Conservation (phyloP, 1,140 invertebrate species). For the Aradophagus sp. region DNA sequence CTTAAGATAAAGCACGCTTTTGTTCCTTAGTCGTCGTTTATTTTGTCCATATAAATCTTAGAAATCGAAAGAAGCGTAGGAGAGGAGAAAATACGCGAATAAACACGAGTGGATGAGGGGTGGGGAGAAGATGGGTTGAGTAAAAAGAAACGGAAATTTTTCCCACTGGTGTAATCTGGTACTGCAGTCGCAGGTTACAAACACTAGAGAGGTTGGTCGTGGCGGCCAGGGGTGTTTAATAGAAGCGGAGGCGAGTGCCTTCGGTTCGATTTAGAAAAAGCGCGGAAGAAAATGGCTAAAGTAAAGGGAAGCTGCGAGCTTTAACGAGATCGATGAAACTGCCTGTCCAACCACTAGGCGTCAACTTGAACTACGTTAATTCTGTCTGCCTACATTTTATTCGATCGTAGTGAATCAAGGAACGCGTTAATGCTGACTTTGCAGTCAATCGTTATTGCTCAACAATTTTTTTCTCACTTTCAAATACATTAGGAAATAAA, state of each 20-base stretch:
- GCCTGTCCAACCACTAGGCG: slow-evolving; percentile 39
- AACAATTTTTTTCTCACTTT: no score
- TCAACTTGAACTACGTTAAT: slow-evolving; percentile 30
- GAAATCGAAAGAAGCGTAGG: slow-evolving; percentile 17
- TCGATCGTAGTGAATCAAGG: slow-evolving; percentile 9
- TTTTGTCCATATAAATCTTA: slow-evolving; percentile 14
- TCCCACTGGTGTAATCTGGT: slow-evolving; percentile 62
- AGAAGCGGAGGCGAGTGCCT: slow-evolving; percentile 36
- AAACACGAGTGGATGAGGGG: slow-evolving; percentile 31
- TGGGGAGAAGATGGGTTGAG: no score
- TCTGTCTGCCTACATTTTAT: slow-evolving; percentile 30
- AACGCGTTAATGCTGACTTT: not conserved
- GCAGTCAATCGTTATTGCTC: not conserved
- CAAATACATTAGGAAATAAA: no score
- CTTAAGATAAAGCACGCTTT: not conserved
- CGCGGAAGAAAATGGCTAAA: slow-evolving; percentile 57
- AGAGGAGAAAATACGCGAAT: slow-evolving; percentile 24
- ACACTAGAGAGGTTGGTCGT: slow-evolving; percentile 35
- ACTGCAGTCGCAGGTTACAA: slow-evolving; percentile 52
- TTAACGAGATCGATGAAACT: slow-evolving; percentile 69
- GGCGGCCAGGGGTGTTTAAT: slow-evolving; percentile 33
- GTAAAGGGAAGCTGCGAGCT: slow-evolving; percentile 57
- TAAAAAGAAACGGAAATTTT: slow-evolving; percentile 59
- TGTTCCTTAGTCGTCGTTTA: not conserved
- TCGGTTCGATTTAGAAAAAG: slow-evolving; percentile 47